Base-by-base conservation (phyloP, 2,888 invertebrate genomes). In the Stenotaenia linearis region DNA sequence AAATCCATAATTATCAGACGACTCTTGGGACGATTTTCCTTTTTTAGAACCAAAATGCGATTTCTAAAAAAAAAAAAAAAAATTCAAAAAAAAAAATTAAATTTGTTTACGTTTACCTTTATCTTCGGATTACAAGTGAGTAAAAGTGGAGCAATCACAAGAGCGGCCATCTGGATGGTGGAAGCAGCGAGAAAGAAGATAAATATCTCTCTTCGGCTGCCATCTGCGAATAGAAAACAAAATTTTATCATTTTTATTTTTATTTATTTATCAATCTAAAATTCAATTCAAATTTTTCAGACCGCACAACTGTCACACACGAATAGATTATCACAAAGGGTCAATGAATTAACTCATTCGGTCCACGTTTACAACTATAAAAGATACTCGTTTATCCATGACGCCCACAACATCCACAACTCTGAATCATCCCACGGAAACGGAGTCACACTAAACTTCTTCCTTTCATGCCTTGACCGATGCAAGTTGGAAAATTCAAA, bases 1-100 rank as follows among this genome's bases (percentile, higher is more conserved):
- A 37, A 79, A 79, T 9, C 79, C 79, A 28, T 79, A 79, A 28
- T 79, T 79, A 23, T 79, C 79, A 1, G 69, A 35, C 35, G 75
- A 30, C 4, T 78, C 78, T 21, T 30, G 18, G 12, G 23, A 30
- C 0, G 7, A 10, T 45, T 28, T 23, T 4, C 6, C 1, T 18
- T 5, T 56, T 21, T 30, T 30, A 0, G 1, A 3, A 15, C n/a
- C 1, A 61, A 32, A 61, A 1, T 0, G 1, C 4, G 77, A 28
- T 10, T 7, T 7, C 61, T 78, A 15, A 5, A 32, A 30, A 32
- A 10, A 45, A 28, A 21, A 77, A 77, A 76, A 76, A 32, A 30
- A 18, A 28, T 10, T 7, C 18, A 18, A 18, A 7, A 45, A 28
- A 10, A 74, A 74, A 18, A 10, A 4, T 74, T 74, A 74, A 28